phyloP scores from a whole-genome alignment of 1,140 invertebrate species.

The Apis cerana region DNA sequence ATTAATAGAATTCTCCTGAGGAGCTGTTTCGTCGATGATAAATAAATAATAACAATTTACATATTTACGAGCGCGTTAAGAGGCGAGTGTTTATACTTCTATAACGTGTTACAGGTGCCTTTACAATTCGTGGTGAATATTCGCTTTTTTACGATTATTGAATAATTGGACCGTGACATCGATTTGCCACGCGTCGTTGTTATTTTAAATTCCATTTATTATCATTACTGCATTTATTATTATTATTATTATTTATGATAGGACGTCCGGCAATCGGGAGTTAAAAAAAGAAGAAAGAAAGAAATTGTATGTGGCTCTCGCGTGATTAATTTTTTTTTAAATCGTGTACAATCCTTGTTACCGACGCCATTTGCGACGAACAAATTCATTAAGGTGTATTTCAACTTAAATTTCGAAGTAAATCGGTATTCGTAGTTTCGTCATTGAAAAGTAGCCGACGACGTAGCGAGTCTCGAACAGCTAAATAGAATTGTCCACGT shows the following conservation, averaged over 20 bases:
- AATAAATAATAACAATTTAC: slow-evolving; percentile 11
- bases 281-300: too few species aligned
- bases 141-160: slow-evolving; percentile 7
- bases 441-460: slow-evolving; percentile 22
- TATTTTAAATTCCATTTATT: neutral
- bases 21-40: neutral
- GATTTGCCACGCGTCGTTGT: neutral
- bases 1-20: neutral
- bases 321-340: neutral
- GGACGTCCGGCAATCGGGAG: too few species aligned
- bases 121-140: slow-evolving; percentile 6
- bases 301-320: neutral
- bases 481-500: slow-evolving; percentile 28
- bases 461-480: slow-evolving; percentile 18
- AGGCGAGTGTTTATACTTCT: slow-evolving; percentile 32
- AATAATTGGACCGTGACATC: neutral
- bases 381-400: neutral
- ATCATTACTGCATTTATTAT: neutral
- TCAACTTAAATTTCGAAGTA: slow-evolving; percentile 18
- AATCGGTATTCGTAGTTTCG: slow-evolving; percentile 13
- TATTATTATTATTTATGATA: neutral
- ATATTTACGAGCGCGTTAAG: neutral
- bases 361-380: slow-evolving; percentile 2
- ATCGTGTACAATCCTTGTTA: neutral
- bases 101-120: slow-evolving; percentile 50